These are phyloP conservation scores for Rapana venosa DNA, from an alignment of 2,888 invertebrate species.

Conservation along the genomic window DNA sequence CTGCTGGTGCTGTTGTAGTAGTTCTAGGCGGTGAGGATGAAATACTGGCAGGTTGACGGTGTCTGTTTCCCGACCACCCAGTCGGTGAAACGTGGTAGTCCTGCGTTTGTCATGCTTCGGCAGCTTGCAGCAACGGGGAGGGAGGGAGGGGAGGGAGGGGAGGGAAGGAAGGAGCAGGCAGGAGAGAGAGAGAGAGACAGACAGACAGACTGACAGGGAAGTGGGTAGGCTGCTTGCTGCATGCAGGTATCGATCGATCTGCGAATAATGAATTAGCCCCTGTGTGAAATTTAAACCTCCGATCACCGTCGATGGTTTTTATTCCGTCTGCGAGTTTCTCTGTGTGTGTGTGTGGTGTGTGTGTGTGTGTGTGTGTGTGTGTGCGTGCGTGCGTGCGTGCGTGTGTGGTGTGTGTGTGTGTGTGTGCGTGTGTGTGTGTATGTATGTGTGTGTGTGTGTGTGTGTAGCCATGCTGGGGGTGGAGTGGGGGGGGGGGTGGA, in stretches of 20 bases:
- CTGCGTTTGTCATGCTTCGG: conserved; percentile 6
- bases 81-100: not conserved
- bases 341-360: too few relatives aligned
- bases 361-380: too few relatives aligned
- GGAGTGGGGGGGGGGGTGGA: too few relatives aligned
- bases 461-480: too few relatives aligned
- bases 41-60: not conserved
- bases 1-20: not conserved
- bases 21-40: not conserved
- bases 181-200: conserved; percentile 8
- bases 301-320: not conserved
- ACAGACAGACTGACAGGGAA: conserved; percentile 15
- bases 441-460: too few relatives aligned
- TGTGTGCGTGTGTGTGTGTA: too few relatives aligned
- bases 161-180: not conserved
- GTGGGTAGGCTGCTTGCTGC: not conserved
- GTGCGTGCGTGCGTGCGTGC: too few relatives aligned
- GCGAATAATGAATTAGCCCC: not conserved
- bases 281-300: conserved; percentile 11
- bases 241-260: conserved; percentile 4
- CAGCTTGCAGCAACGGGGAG: not conserved
- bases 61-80: not conserved
- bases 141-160: not conserved
- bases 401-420: too few relatives aligned
- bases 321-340: too few relatives aligned